Evolutionary conservation across 2,113 vertebrate genomes (phyloP).

Genomic region (Ageneiosus marmoratus): DNA sequence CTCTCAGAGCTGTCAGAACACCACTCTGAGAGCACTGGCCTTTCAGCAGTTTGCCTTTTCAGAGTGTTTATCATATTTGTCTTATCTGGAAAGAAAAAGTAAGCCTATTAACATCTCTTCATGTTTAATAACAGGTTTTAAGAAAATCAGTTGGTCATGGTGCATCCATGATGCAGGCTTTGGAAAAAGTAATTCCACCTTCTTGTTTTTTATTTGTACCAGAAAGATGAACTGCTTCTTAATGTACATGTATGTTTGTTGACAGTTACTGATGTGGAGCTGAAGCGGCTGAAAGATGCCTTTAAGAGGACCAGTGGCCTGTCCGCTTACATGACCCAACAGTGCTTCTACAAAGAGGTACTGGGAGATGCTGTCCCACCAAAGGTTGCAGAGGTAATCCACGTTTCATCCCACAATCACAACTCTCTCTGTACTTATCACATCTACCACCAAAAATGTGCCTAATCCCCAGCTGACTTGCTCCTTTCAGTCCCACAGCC

Average conservation of each 20-base stretch:
- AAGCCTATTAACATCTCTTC: background rate
- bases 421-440: background rate
- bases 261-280: conserved; percentile 93
- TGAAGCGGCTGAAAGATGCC: conserved; percentile 97
- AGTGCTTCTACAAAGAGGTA: conserved; percentile 95
- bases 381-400: conserved; percentile 94
- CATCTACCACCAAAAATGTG: background rate
- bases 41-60: conserved; percentile 31
- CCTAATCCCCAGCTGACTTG: background rate
- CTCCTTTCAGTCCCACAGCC: background rate
- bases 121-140: background rate
- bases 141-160: background rate
- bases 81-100: conserved; percentile 3
- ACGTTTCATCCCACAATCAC: background rate
- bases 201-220: background rate
- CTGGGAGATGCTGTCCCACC: conserved; percentile 95
- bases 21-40: conserved; percentile 22
- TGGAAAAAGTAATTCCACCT: background rate
- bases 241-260: conserved; percentile 13
- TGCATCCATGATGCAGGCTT: background rate
- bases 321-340: conserved; percentile 95
- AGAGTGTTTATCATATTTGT: conserved; percentile 8
- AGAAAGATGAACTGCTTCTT: background rate
- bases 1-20: conserved; percentile 10
- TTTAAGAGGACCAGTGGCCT: conserved; percentile 97